Conservation (phyloP, 2,113 vertebrate species). For the Gavia stellata region DNA sequence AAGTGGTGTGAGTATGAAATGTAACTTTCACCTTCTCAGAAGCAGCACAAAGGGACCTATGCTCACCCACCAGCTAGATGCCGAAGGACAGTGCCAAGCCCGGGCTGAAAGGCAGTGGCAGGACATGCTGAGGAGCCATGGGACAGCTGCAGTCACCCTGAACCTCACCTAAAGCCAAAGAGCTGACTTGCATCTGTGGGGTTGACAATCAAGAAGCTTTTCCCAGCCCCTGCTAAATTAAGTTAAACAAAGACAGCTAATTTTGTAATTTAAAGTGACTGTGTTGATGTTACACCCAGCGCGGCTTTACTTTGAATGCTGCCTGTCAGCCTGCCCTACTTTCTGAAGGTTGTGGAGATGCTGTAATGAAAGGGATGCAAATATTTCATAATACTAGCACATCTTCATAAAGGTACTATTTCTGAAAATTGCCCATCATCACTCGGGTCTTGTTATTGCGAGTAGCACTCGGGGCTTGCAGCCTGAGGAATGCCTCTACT, state of each 20-base stretch:
- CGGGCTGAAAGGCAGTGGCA: background rate
- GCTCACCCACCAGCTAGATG: background rate
- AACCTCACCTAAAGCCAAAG: background rate
- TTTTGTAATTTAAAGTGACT: conserved; percentile 14
- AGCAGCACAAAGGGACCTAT: background rate
- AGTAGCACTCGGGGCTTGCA: background rate
- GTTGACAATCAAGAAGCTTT: background rate
- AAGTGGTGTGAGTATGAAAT: background rate
- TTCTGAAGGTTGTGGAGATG: background rate
- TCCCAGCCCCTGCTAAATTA: background rate
- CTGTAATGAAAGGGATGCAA: conserved; percentile 36
- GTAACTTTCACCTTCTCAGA: background rate
- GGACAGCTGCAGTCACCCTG: background rate
- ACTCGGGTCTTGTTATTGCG: background rate
- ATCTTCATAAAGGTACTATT: background rate
- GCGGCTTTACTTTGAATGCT: background rate
- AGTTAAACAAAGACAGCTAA: conserved; percentile 18
- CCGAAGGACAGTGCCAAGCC: background rate
- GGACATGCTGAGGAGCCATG: fast-evolving
- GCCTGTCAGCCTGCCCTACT: conserved; percentile 8
- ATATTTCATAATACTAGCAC: conserved; percentile 5
- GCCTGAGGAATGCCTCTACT: background rate
- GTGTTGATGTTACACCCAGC: background rate
- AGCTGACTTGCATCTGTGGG: background rate
- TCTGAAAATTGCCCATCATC: background rate